A percentile compares a stretch with the other conserved stretches of the same genome.
Evolutionary conservation across 2,113 vertebrate genomes (phyloP).

Genomic region (Ciconia stormi): DNA sequence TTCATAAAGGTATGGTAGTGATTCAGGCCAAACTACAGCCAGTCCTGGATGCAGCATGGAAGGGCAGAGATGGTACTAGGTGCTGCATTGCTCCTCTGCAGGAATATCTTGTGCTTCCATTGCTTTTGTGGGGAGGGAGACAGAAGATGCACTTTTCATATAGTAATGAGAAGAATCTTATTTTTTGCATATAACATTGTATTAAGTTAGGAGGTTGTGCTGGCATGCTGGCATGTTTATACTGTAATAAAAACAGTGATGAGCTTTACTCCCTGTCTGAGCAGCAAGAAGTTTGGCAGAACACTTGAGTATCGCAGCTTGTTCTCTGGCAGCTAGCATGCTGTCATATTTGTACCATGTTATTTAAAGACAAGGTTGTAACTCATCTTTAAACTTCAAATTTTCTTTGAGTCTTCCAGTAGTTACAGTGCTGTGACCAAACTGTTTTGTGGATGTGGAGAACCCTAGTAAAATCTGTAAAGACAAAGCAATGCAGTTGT

Average conservation of each 20-base stretch:
- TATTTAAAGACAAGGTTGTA: background rate
- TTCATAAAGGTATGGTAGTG: background rate
- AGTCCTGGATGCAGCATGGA: accelerated
- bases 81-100: background rate
- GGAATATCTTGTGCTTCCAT: background rate
- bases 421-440: background rate
- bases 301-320: background rate
- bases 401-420: background rate
- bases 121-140: background rate
- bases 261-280: background rate
- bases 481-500: background rate
- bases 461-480: background rate
- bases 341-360: background rate
- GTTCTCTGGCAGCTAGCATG: background rate
- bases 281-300: background rate
- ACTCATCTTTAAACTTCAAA: background rate
- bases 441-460: background rate
- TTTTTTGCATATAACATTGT: background rate
- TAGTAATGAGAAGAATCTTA: background rate
- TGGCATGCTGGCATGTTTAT: background rate
- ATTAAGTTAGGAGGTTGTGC: background rate
- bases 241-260: background rate
- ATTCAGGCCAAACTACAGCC: background rate
- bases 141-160: background rate
- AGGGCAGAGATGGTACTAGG: background rate